Base-by-base conservation (phyloP, 2,113 vertebrate genomes). In the Daboia siamensis region DNA sequence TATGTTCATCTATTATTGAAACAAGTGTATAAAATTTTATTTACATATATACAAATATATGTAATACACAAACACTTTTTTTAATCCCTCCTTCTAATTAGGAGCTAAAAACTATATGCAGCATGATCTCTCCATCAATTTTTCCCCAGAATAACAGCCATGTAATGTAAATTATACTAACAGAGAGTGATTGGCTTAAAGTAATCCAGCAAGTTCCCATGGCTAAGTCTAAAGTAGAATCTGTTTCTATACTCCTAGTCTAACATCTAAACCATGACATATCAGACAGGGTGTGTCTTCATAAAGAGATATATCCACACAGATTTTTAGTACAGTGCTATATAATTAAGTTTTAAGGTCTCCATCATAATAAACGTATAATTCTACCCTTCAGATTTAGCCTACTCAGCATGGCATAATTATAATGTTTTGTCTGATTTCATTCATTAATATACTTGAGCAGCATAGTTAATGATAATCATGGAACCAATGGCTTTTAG, bases 341-440 rank as follows among this genome's bases (percentile, higher is more conserved):
- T 20, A 20, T 80, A 80, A 80, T 80, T 80, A 39, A 80, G 33
- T 80, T 39, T 80, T 80, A 80, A 80, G 92, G 74, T 90, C 94
- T 95, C 93, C 92, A 95, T 94, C 94, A 95, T 59, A 95, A 96
- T 95, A 96, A 95, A 96, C 94, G 87, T 87, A 94, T 94, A 96
- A 95, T 96, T 97, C 94, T 88, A 91, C 92, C 96, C 95, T 96
- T 95, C 96, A 96, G 94, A 95, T 97, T 95, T 54, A 93, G 93
- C 93, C 91, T 93, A 90, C 90, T 90, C 92, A 85, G 2, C 5
- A 86, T 51, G 21, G 91, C 87, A 92, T 46, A 48, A 64, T 90
- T 5, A 93, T 90, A 94, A 88, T 69, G 61, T 52, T 90, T 91
- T 95, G 92, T 90, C 92, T 92, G 69, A 46, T 69, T 94, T 86